A percentile compares a stretch with the other conserved stretches of the same genome.
Evolutionary conservation across 2,797 vertebrate species (phyloP).

Genomic region (Triplophysa yarkandensis): DNA sequence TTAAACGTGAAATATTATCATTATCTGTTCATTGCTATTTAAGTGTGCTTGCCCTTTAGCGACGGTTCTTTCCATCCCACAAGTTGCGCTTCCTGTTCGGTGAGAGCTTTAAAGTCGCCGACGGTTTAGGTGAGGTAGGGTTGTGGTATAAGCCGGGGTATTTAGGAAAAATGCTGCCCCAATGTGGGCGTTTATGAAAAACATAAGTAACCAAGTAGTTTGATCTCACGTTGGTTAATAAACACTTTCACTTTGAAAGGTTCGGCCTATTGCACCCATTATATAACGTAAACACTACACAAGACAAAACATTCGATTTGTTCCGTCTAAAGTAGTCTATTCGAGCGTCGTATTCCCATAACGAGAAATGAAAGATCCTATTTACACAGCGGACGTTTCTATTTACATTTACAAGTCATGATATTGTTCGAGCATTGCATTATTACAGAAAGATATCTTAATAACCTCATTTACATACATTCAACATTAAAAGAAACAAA

Average conservation of each 20-base stretch:
- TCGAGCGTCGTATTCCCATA: neutral
- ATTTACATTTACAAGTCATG: neutral
- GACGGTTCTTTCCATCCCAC: neutral
- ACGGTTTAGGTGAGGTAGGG: too few species aligned
- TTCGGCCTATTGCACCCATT: neutral
- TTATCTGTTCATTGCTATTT: neutral
- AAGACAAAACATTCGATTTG: neutral
- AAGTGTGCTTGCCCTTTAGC: neutral
- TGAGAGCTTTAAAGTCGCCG: neutral
- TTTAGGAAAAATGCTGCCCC: neutral
- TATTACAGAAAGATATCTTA: neutral
- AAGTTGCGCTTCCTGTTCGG: neutral
- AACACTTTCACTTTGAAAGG: neutral
- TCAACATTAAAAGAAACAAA: neutral
- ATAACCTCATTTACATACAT: neutral
- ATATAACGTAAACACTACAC: neutral
- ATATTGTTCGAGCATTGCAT: neutral
- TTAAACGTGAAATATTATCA: neutral
- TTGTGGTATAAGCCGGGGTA: neutral
- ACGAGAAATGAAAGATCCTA: too few species aligned
- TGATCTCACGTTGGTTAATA: neutral
- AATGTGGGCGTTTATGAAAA: neutral
- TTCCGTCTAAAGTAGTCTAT: neutral
- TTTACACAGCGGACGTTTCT: neutral
- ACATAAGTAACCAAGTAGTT: neutral